Conservation (phyloP, 2,888 invertebrate genomes). For the Chesias legatella region DNA sequence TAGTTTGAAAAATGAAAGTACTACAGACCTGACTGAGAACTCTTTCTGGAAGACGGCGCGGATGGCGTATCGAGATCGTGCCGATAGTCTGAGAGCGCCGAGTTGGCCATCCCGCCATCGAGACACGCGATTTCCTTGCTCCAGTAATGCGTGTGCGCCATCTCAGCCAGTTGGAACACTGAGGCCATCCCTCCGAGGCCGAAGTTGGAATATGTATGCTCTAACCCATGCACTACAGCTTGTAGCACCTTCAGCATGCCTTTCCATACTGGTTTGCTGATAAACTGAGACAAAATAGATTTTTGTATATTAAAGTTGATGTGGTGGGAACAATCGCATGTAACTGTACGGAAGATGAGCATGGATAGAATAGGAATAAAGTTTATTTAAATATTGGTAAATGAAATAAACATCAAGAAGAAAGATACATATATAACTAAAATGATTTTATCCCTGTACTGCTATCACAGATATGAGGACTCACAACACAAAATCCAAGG, state of each 20-base stretch:
- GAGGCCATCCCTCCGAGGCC: conserved; percentile 98
- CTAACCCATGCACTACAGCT: conserved; percentile 93
- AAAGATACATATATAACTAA: too few species aligned
- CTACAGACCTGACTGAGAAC: conserved; percentile 81
- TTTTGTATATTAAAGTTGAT: not conserved
- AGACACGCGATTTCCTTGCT: conserved; percentile 87
- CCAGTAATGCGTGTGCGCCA: conserved; percentile 99
- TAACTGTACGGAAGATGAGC: too few species aligned
- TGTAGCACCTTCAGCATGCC: conserved; percentile 96
- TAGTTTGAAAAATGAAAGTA: too few species aligned
- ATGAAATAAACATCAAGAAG: too few species aligned
- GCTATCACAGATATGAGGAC: too few species aligned
- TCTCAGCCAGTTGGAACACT: conserved; percentile 97
- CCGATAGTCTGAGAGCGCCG: conserved; percentile 52
- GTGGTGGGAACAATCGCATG: too few species aligned
- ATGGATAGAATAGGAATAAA: too few species aligned
- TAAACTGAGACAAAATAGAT: conserved; percentile 82
- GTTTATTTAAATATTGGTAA: too few species aligned
- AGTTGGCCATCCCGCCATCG: conserved; percentile 72
- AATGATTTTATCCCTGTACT: too few species aligned
- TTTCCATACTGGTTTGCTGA: conserved; percentile 95
- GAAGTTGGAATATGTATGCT: conserved; percentile 94
- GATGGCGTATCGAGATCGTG: conserved; percentile 61
- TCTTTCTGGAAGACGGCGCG: conserved; percentile 82
- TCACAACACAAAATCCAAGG: not conserved